phyloP scores from a whole-genome alignment of 2,113 vertebrate species.

The Scomber japonicus region DNA sequence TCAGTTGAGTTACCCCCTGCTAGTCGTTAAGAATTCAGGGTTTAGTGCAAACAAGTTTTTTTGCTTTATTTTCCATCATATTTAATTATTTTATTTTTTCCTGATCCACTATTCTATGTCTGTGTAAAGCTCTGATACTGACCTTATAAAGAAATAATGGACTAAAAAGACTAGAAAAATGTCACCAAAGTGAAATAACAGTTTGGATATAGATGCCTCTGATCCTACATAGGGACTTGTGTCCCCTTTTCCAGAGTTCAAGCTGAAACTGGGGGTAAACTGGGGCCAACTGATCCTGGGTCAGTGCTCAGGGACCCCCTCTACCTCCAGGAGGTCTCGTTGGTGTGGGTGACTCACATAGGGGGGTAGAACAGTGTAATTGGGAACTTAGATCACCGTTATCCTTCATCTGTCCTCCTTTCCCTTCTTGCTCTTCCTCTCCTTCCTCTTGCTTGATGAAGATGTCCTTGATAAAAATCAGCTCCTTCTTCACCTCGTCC shows the following conservation, averaged over 20 bases:
- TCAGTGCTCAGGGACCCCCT: constrained; percentile 59
- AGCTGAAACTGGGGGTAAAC: background rate
- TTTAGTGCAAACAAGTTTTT: no score
- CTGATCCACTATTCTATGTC: no score
- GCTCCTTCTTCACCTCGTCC: constrained; percentile 90
- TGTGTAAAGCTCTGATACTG: no score
- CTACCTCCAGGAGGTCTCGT: constrained; percentile 45
- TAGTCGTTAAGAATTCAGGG: no score
- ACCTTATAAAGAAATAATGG: background rate
- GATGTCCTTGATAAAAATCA: constrained; percentile 94
- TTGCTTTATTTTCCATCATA: no score
- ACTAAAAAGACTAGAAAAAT: background rate
- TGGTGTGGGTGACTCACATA: constrained; percentile 79
- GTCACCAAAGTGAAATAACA: constrained; percentile 25
- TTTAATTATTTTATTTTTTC: no score
- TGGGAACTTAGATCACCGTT: constrained; percentile 89
- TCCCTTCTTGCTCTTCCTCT: constrained; percentile 50
- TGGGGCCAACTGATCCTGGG: constrained; percentile 50
- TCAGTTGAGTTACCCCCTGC: no score
- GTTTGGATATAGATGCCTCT: background rate
- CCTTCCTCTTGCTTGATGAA: constrained; percentile 84
- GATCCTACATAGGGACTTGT: background rate
- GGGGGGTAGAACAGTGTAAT: constrained; percentile 79
- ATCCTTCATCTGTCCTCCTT: constrained; percentile 73
- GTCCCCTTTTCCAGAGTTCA: background rate